Percentiles rank a stretch among this genome's conserved stretches.
phyloP scores from a whole-genome alignment of 2,888 invertebrate species.

The Rhagonycha lutea region DNA sequence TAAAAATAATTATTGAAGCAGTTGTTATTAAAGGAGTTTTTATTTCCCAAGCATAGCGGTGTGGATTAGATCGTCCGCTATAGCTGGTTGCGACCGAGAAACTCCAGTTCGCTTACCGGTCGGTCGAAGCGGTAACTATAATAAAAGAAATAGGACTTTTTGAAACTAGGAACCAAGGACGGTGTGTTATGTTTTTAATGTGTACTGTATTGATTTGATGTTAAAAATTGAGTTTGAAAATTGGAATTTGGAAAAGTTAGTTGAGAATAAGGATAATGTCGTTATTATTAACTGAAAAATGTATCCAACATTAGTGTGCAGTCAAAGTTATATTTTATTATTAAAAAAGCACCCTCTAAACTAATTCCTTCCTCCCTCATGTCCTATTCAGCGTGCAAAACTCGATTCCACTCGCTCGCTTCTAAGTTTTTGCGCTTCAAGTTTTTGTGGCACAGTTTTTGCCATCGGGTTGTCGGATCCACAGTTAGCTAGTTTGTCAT shows the following conservation, averaged over 20 bases:
- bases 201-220: not conserved
- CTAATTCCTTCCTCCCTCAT: slow-evolving; percentile 37
- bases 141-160: too few species aligned
- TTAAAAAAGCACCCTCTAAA: slow-evolving; percentile 31
- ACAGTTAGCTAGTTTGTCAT: slow-evolving; percentile 59
- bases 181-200: too few species aligned
- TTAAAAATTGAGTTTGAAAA: not conserved
- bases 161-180: too few species aligned
- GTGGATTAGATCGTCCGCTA: not conserved
- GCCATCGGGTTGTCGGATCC: slow-evolving; percentile 54
- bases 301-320: not conserved
- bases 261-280: not conserved
- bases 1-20: not conserved
- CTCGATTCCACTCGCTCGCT: slow-evolving; percentile 34
- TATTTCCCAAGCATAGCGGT: not conserved
- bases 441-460: slow-evolving; percentile 48
- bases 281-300: not conserved
- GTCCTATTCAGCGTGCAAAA: slow-evolving; percentile 30
- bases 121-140: too few species aligned
- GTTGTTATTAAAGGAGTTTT: not conserved
- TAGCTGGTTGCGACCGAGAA: not conserved
- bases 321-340: not conserved
- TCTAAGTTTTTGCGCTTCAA: slow-evolving; percentile 46
- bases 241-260: not conserved
- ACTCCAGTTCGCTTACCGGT: not conserved